Evolutionary conservation across 2,113 vertebrate genomes (phyloP), one percentile per base, ranked within the genome.

Genomic region (Gambusia affinis): DNA sequence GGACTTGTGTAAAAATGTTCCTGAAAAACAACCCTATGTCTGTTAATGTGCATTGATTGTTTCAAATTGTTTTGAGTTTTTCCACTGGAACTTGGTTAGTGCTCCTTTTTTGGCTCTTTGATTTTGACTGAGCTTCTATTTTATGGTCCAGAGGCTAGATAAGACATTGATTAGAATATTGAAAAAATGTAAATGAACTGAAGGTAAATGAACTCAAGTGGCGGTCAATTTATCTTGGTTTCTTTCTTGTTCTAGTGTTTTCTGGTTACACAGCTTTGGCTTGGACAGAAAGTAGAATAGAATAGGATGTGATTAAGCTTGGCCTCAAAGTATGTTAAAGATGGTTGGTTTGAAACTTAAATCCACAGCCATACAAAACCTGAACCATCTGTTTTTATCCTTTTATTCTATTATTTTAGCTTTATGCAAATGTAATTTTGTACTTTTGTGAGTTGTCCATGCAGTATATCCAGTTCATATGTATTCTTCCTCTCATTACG

Each of bases 171-270:
- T 76, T 75, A 71, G 85, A 29, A 78, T 75, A 63, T 60, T 80
- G 60, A 74, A 47, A 64, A 83, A 78, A 85, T 80, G 44, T 72
- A 80, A 81, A 88, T 73, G 65, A 80, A 66, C 37, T 66, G 17
- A 62, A 80, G 47, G 27, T 54, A 24, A 54, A 54, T 54, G 15
- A 54, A 54, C 47, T 75, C 67, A 72, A 82, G 60, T 60, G 37
- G 66, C 68, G 51, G 37, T 80, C 19, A 44, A 65, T 84, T 79
- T 75, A 30, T 79, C 71, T 79, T 17, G 44, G 28, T 84, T 60
- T 85, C 57, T 82, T 64, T 75, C 66, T 70, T 33, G 30, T 63
- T 51, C 39, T 31, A 33, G 39, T 65, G 31, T 12, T 64, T 72
- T 79, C 27, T 35, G 24, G 30, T 62, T 14, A 33, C 42, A 29